phyloP scores from a whole-genome alignment of 2,113 vertebrate genomes.

The Heterocephalus glaber region DNA sequence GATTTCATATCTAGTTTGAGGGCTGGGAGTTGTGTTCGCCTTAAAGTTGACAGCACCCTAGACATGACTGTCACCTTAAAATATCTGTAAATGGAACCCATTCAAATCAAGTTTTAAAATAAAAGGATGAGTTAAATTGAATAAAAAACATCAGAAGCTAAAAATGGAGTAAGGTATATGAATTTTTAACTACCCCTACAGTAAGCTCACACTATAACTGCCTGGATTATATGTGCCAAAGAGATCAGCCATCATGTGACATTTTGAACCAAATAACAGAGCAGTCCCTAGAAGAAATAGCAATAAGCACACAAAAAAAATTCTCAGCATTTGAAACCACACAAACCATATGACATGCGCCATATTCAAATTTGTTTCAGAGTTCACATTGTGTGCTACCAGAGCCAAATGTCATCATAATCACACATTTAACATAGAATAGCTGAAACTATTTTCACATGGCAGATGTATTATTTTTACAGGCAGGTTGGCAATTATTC shows the following conservation, averaged over 20 bases:
- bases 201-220: constrained; percentile 61
- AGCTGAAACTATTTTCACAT: constrained; percentile 23
- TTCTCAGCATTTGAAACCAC: constrained; percentile 37
- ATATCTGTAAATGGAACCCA: constrained; percentile 68
- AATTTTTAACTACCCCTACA: constrained; percentile 58
- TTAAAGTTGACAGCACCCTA: constrained; percentile 59
- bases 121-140: constrained; percentile 63
- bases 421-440: constrained; percentile 41
- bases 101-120: constrained; percentile 71
- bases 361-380: constrained; percentile 42
- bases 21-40: not conserved
- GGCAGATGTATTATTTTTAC: constrained; percentile 23
- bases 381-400: constrained; percentile 28
- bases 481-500: constrained; percentile 52
- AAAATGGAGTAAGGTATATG: constrained; percentile 39
- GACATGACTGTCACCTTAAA: constrained; percentile 67
- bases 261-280: constrained; percentile 68
- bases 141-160: constrained; percentile 51
- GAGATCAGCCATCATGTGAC: constrained; percentile 61
- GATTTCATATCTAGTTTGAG: not conserved
- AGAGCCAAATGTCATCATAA: constrained; percentile 27
- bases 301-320: constrained; percentile 57
- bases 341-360: not conserved
- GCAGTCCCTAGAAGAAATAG: constrained; percentile 29
- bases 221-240: constrained; percentile 60